Evolutionary conservation across 2,888 invertebrate genomes (phyloP), one percentile per base, ranked within the genome.

Genomic region (Drosophila percnosoma): DNA sequence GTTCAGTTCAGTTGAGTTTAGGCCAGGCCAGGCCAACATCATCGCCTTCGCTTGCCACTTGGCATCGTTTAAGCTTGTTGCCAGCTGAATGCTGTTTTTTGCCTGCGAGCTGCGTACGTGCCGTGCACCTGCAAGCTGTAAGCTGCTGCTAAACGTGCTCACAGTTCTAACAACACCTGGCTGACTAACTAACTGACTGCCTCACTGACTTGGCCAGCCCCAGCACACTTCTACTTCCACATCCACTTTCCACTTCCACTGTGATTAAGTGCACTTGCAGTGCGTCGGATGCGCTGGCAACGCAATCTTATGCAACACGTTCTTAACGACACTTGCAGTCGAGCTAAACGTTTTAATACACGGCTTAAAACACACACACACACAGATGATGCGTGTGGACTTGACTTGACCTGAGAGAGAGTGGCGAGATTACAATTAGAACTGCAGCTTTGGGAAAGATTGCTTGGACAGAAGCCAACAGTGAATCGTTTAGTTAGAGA

Each of bases 1-100:
- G 45, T 13, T 45, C 21, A 45, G 45, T 45, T 45, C 15, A 45
- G 45, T 24, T 45, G 45, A 45, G 45, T 24, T 45, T 24, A 24
- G 45, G 45, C 15, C 36, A 57, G 59, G 42, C 63, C n/a, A 24
- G 33, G 54, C 36, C 51, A 55, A 38, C 57, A 40, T 13, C 45
- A 29, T 55, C 33, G 40, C 68, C 68, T 75, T 67, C 71, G 80
- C 68, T 71, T 87, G 88, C 88, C 86, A 87, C 86, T 89, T 87
- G 86, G 85, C 86, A 86, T 78, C 86, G 89, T 87, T 87, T 87
- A 87, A 75, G 83, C 83, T 64, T 61, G 71, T 71, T 42, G 42
- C 42, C 11, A 5, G 42, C 42, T 42, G 42, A 42, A 58, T 67
- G 53, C 49, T 57, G 61, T 68, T 53, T 51, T 69, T 72, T 68